These are phyloP conservation scores for Acrobasis suavella DNA, from an alignment of 2,888 invertebrate genomes.

Conservation along the genomic window DNA sequence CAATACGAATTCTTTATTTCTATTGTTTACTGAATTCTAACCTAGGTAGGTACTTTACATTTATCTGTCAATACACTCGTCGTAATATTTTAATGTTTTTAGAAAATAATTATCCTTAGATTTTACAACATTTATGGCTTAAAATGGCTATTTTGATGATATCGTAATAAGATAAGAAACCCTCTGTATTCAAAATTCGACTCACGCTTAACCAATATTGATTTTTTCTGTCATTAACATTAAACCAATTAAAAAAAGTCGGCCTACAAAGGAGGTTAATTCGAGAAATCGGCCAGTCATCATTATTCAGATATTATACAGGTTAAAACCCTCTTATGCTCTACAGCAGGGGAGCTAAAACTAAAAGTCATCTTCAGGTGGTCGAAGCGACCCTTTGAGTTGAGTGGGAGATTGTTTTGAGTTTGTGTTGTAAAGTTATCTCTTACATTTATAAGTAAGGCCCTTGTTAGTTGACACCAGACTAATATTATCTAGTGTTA, in stretches of 20 bases:
- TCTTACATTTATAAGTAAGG: no score
- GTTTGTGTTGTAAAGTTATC: neutral
- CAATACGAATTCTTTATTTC: no score
- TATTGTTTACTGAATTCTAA: no score
- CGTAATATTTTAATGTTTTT: no score
- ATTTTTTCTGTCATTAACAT: slow-evolving; percentile 21
- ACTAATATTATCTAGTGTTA: no score
- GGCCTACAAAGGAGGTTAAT: slow-evolving; percentile 23
- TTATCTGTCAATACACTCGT: no score
- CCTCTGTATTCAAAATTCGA: neutral
- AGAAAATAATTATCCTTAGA: no score
- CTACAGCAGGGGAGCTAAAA: slow-evolving; percentile 8
- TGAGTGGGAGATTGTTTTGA: neutral
- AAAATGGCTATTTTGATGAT: neutral
- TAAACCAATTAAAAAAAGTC: slow-evolving; percentile 24
- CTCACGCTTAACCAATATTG: neutral
- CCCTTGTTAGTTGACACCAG: neutral
- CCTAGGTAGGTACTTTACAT: no score
- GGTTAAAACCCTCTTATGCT: slow-evolving; percentile 2
- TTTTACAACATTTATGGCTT: no score
- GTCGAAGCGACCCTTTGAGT: neutral
- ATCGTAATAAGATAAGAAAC: neutral
- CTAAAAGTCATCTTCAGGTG: slow-evolving; percentile 10
- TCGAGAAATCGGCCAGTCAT: slow-evolving; percentile 25
- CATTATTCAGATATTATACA: slow-evolving; percentile 10